Evolutionary conservation across 2,888 invertebrate genomes (phyloP).

Genomic region (Tillus elongatus): DNA sequence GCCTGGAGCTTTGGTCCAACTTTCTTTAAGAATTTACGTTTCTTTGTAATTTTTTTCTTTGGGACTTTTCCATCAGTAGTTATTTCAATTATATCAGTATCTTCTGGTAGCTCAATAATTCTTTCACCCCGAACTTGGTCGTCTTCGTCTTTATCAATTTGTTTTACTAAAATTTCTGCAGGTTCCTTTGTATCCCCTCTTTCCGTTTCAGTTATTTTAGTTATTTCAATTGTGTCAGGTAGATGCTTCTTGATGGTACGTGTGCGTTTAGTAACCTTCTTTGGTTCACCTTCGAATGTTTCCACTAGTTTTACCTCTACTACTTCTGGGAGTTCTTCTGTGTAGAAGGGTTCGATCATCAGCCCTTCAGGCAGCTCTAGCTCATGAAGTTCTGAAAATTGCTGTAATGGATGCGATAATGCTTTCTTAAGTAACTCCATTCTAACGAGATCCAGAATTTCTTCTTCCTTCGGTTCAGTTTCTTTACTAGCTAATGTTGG

Average conservation of each 20-base stretch:
- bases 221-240: neutral
- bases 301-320: conserved; percentile 25
- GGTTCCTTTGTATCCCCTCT: conserved; percentile 16
- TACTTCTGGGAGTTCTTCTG: conserved; percentile 26
- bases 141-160: conserved; percentile 19
- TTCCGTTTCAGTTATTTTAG: neutral
- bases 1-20: conserved; percentile 32
- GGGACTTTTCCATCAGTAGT: conserved; percentile 38
- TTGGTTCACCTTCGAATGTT: conserved; percentile 25
- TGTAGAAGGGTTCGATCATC: conserved; percentile 17
- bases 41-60: conserved; percentile 36
- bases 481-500: conserved; percentile 34
- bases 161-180: conserved; percentile 20
- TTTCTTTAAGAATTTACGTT: conserved; percentile 31
- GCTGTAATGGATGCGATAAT: conserved; percentile 28
- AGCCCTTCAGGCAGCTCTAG: neutral
- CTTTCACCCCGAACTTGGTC: conserved; percentile 24
- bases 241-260: neutral
- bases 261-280: neutral
- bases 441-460: conserved; percentile 31
- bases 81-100: conserved; percentile 36
- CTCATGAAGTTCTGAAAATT: conserved; percentile 27
- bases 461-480: conserved; percentile 23
- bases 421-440: conserved; percentile 34
- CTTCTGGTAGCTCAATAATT: conserved; percentile 23